These are phyloP conservation scores for Terrapene triunguis DNA, from an alignment of 2,113 vertebrate species.

Conservation along the genomic window DNA sequence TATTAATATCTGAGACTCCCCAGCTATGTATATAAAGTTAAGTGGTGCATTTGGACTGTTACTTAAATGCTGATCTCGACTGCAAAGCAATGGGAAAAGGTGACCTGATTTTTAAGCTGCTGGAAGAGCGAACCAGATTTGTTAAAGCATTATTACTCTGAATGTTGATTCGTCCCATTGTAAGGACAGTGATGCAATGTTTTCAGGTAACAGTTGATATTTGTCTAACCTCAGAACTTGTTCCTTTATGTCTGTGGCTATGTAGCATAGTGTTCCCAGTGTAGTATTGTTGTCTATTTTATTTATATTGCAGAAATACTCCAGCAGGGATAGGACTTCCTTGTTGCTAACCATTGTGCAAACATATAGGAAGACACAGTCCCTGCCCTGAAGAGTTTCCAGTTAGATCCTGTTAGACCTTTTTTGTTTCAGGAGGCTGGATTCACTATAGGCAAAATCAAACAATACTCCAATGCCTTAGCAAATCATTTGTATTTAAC, in stretches of 20 bases:
- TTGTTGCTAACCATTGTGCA: not conserved
- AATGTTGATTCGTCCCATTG: not conserved
- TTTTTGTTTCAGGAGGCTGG: not conserved
- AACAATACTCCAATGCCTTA: not conserved
- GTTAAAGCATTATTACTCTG: not conserved
- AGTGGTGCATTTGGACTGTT: not conserved
- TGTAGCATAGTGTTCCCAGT: not conserved
- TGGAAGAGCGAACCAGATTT: not conserved
- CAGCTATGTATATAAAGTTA: not conserved
- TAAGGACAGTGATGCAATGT: accelerated
- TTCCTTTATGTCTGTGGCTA: not conserved
- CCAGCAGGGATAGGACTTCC: not conserved
- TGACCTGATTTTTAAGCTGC: not conserved
- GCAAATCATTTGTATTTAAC: not conserved
- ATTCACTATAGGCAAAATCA: not conserved
- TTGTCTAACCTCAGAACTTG: accelerated
- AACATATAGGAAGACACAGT: not conserved
- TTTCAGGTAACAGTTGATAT: not conserved
- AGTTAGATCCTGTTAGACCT: not conserved
- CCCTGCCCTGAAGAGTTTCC: not conserved
- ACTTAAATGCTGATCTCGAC: not conserved
- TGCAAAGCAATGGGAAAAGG: not conserved
- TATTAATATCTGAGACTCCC: accelerated
- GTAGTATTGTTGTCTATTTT: not conserved
- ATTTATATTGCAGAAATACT: not conserved